Base-by-base conservation (phyloP, 2,113 vertebrate species). In the Lycaon pictus region DNA sequence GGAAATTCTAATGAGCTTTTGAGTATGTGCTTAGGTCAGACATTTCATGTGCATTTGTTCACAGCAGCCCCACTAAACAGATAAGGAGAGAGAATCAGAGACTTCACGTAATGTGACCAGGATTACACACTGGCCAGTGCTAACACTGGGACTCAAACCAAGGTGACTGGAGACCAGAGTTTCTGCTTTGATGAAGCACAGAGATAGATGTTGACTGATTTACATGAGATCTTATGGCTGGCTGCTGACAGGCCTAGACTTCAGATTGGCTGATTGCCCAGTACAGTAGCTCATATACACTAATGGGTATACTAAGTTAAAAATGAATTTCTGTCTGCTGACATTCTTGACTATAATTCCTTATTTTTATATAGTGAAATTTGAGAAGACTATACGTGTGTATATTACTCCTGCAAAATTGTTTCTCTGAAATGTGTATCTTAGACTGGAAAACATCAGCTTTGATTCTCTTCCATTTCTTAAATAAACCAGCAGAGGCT, bases 321-420 rank as follows among this genome's bases (percentile, higher is more conserved):
- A 94, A 94, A 65, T 67, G 53, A 88, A 51, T 86, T 94, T 95
- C 87, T 48, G 2, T 95, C 60, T 88, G n/a, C 9, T 67, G 20
- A 79, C 29, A 12, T 11, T 60, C 69, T 93, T 95, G 29, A 77
- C 55, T 71, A 62, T 76, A 90, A 90, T 63, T 90, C 13, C 60
- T 90, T 23, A 53, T 58, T 83, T 96, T 93, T 63, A 71, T 32
- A 65, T 35, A 72, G 71, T 58, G 69, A 83, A 92, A 88, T 72
- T 71, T 88, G 55, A 85, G 71, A 87, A 92, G 51, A 35, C 9
- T 86, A 0, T 43, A 58, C 2, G 2, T 81, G 2, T 81, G 23
- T 81, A 92, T 48, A 97, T 94, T 81, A 88, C 37, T 89, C 12
- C 51, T 95, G n/a, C 8, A 92, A 96, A 95, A 88, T 15, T 84